phyloP scores from a whole-genome alignment of 2,888 invertebrate genomes.

The Callyntrura guangdongensis region DNA sequence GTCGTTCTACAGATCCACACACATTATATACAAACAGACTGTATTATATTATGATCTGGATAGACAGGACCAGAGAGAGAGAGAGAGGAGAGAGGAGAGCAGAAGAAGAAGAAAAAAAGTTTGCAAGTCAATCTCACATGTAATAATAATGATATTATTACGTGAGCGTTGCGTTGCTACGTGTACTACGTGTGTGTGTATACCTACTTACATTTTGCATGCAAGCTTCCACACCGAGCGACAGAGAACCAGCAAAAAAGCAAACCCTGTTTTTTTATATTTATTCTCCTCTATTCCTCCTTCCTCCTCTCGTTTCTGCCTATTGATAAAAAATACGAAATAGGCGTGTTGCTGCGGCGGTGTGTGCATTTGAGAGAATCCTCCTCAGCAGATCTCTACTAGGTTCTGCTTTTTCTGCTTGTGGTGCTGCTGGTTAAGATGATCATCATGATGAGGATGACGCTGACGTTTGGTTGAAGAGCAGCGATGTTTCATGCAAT shows the following conservation, averaged over 20 bases:
- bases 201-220: conserved; percentile 2
- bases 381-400: too few relatives aligned
- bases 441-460: not conserved
- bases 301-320: conserved; percentile 18
- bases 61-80: too few relatives aligned
- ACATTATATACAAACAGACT: not conserved
- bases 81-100: not conserved
- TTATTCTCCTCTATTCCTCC: conserved; percentile 44
- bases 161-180: not conserved
- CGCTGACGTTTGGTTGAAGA: not conserved
- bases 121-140: conserved; percentile 22
- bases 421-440: not conserved
- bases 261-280: not conserved
- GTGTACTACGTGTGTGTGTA: not conserved
- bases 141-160: conserved; percentile 23
- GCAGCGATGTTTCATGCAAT: conserved; percentile 33
- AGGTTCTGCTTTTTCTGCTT: not conserved
- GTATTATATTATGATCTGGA: too few relatives aligned
- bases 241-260: not conserved
- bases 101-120: not conserved
- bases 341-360: conserved; percentile 38
- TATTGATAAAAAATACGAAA: conserved; percentile 16
- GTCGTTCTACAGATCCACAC: not conserved
- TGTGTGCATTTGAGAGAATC: too few relatives aligned
- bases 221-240: not conserved